Base-by-base conservation (phyloP, 2,888 invertebrate genomes). In the Pandemis cinnamomeana region DNA sequence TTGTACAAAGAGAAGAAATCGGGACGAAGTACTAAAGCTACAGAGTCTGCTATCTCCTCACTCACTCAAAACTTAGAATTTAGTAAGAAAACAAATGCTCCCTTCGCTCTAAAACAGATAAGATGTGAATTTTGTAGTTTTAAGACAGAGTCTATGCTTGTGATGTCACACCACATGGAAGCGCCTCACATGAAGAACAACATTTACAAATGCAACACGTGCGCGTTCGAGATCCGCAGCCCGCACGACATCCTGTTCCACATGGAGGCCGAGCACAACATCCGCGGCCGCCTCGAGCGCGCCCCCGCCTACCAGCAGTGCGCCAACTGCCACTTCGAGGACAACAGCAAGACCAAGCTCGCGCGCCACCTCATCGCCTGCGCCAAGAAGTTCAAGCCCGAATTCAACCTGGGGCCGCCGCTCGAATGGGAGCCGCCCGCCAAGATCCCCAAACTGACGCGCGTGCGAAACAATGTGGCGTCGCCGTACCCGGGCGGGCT, bases 391-490 rank as follows among this genome's bases (percentile, higher is more conserved):
- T 99, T 98, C 91, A 97, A 98, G 88, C 97, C 98, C 0, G 98
- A 98, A 82, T 95, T 96, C 76, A 99, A 99, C 90, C 93, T 97
- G 79, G 96, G 97, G 78, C 98, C 99, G 2, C 98, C 98, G 1
- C 91, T 96, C 4, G 98, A 98, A 84, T 98, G 98, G 97, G 98
- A 98, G 85, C 98, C 98, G 5, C 98, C 98, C 4, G 98, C 98
- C 11, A 98, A 98, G 91, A 98, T 98, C 91, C 98, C 98, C 75
- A 96, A 97, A 89, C 80, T 94, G 77, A 89, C 91, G 15, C 85
- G 94, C 76, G 92, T 92, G 7, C 89, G 94, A 51, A 92, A 90
- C 79, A 93, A 90, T 80, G 86, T 90, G 82, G 86, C 93, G 69
- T 86, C 84, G n/a, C 84, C 89, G 48, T 93, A 95, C 81, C 95